Evolutionary conservation across 2,888 invertebrate species (phyloP).

Genomic region (Mactromeris polynyma): DNA sequence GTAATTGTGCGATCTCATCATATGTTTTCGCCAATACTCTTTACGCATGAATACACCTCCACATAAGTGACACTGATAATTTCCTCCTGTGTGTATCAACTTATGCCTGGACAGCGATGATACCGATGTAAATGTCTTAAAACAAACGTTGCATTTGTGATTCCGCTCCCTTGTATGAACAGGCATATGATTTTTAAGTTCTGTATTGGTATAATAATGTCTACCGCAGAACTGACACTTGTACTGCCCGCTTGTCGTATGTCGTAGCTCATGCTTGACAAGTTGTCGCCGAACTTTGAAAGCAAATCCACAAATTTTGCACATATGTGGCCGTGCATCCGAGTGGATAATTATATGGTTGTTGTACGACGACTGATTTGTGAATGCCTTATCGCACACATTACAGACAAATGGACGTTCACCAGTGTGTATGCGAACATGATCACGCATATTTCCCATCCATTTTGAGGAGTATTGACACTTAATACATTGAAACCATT

Average conservation of each 20-base stretch:
- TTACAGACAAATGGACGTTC: slow-evolving; percentile 61
- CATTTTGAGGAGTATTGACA: slow-evolving; percentile 28
- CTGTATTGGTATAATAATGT: slow-evolving; percentile 57
- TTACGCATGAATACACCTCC: slow-evolving; percentile 34
- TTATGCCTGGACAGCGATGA: slow-evolving; percentile 58
- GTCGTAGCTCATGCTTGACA: slow-evolving; percentile 64
- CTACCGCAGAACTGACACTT: slow-evolving; percentile 67
- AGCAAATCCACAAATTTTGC: slow-evolving; percentile 64
- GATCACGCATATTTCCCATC: slow-evolving; percentile 48
- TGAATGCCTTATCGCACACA: slow-evolving; percentile 58
- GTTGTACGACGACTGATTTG: slow-evolving; percentile 64
- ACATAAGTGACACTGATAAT: slow-evolving; percentile 54
- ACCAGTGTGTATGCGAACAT: slow-evolving; percentile 57
- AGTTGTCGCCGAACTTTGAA: slow-evolving; percentile 68
- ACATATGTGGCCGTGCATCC: slow-evolving; percentile 65
- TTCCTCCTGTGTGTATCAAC: slow-evolving; percentile 45
- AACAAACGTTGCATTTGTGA: slow-evolving; percentile 63
- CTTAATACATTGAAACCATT: slow-evolving; percentile 5
- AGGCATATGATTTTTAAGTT: slow-evolving; percentile 66
- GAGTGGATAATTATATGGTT: slow-evolving; percentile 67
- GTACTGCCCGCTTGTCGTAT: slow-evolving; percentile 61
- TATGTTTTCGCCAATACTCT: slow-evolving; percentile 48
- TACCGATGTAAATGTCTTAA: slow-evolving; percentile 50
- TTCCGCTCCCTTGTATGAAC: slow-evolving; percentile 68
- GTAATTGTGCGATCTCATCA: slow-evolving; percentile 35